Conservation (phyloP, 2,797 vertebrate species). For the Clarias platycephalus region DNA sequence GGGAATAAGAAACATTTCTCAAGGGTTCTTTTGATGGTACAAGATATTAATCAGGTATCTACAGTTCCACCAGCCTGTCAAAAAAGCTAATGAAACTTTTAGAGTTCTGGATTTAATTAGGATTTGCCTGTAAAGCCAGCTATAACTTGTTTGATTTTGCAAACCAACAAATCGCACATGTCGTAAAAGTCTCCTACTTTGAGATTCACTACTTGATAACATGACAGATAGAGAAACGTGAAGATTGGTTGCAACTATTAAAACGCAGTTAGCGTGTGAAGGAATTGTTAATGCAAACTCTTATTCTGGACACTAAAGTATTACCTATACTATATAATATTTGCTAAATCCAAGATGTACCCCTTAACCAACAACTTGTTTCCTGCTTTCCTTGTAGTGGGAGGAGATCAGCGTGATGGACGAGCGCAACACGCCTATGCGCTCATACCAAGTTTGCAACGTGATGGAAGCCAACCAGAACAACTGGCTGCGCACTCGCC, state of each 20-base stretch:
- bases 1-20: neutral
- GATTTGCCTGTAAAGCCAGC: neutral
- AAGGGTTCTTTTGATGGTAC: constrained; percentile 1
- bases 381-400: constrained; percentile 67
- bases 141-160: neutral
- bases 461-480: constrained; percentile 85
- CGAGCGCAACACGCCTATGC: constrained; percentile 82
- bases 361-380: neutral
- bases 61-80: neutral
- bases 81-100: neutral
- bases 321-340: neutral
- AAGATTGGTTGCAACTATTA: too few relatives aligned
- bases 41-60: neutral
- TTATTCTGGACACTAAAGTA: neutral
- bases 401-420: constrained; percentile 88
- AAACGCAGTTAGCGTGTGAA: neutral
- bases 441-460: constrained; percentile 84
- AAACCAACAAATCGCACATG: neutral
- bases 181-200: neutral
- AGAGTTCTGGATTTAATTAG: neutral
- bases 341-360: neutral
- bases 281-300: neutral
- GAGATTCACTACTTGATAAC: neutral
- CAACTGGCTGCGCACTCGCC: constrained; percentile 83
- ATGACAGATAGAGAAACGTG: too few relatives aligned